Evolutionary conservation across 2,888 invertebrate genomes (phyloP).

Genomic region (Athrips mouffetella): DNA sequence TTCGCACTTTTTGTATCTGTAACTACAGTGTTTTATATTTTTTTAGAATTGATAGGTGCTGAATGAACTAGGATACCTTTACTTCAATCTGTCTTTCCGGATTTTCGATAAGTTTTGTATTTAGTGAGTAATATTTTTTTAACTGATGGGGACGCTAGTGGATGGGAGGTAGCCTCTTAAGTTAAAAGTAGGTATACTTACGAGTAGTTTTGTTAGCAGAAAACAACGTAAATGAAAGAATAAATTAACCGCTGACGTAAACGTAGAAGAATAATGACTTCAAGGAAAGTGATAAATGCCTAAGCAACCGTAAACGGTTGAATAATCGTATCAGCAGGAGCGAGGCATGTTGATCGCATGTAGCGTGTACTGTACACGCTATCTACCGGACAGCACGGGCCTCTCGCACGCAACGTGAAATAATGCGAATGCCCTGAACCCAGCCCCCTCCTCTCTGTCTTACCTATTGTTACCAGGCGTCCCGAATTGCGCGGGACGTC

Average conservation of each 20-base stretch:
- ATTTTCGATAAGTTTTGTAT: too few species aligned
- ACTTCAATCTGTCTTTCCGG: too few species aligned
- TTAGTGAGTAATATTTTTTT: too few species aligned
- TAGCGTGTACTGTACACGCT: constrained; percentile 30
- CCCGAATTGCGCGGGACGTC: too few species aligned
- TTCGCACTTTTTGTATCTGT: too few species aligned
- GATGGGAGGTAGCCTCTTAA: not conserved
- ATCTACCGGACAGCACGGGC: constrained; percentile 30
- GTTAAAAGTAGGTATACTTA: not conserved
- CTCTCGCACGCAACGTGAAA: constrained; percentile 31
- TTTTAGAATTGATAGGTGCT: too few species aligned
- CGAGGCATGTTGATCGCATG: constrained; percentile 36
- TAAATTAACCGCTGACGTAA: constrained; percentile 18
- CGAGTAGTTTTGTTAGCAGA: constrained; percentile 20
- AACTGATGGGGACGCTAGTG: too few species aligned
- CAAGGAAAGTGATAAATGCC: constrained; percentile 40
- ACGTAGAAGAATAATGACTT: constrained; percentile 32
- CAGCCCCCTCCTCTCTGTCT: constrained; percentile 1
- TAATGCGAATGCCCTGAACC: not conserved
- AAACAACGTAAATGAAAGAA: constrained; percentile 12
- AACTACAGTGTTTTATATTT: too few species aligned
- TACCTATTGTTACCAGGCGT: too few species aligned
- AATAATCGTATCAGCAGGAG: constrained; percentile 34
- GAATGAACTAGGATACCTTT: too few species aligned
- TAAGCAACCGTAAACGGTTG: constrained; percentile 30